Conservation (phyloP, 2,797 vertebrate genomes). For the Sebastes trivittatus region DNA sequence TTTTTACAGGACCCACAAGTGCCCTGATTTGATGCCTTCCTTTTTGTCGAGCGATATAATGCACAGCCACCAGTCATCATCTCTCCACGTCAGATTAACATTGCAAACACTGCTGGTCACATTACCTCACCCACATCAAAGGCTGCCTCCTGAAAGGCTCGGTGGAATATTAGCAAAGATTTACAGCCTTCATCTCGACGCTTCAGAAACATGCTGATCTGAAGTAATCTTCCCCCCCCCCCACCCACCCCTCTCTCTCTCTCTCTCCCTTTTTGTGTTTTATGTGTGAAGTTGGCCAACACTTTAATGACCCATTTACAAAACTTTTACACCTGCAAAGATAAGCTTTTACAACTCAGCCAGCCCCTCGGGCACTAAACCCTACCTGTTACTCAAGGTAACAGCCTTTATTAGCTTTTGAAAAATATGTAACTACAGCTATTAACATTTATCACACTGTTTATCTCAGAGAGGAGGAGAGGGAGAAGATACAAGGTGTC, state of each 20-base stretch:
- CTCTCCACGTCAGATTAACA: slow-evolving; percentile 75
- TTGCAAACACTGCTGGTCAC: slow-evolving; percentile 82
- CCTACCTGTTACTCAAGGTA: slow-evolving; percentile 67
- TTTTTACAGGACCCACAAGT: neutral
- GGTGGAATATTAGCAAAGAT: slow-evolving; percentile 82
- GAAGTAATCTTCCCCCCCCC: slow-evolving; percentile 63
- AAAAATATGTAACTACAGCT: slow-evolving; percentile 72
- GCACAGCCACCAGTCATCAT: slow-evolving; percentile 57
- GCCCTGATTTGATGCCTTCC: slow-evolving; percentile 28
- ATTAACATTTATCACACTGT: slow-evolving; percentile 73
- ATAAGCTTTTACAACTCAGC: slow-evolving; percentile 77
- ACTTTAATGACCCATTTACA: slow-evolving; percentile 82
- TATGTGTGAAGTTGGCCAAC: slow-evolving; percentile 78
- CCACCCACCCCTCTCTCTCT: neutral
- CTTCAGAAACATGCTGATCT: slow-evolving; percentile 80
- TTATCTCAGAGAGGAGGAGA: slow-evolving; percentile 55
- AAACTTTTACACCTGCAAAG: slow-evolving; percentile 82
- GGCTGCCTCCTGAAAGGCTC: slow-evolving; percentile 77
- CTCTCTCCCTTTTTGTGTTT: slow-evolving; percentile 52
- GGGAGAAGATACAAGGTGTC: slow-evolving; percentile 27
- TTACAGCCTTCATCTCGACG: slow-evolving; percentile 74
- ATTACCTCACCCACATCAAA: slow-evolving; percentile 87
- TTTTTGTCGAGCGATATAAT: slow-evolving; percentile 44
- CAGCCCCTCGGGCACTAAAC: slow-evolving; percentile 57
- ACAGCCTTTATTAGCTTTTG: slow-evolving; percentile 68